Conservation (phyloP, 2,113 vertebrate species). For the Cochlearius cochlearius region DNA sequence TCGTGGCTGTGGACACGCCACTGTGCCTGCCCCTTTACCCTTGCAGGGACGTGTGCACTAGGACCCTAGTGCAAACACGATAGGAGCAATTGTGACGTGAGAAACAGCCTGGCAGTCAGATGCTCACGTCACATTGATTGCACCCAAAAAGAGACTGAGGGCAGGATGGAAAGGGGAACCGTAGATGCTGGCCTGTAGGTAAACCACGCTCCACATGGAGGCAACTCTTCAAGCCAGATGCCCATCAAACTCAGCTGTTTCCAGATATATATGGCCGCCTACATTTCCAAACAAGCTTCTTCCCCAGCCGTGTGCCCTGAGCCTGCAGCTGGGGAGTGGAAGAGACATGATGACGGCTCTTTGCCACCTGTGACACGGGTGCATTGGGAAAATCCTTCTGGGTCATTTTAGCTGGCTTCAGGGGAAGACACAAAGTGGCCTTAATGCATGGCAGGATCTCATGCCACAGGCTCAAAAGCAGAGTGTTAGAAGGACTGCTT, state of each 20-base stretch:
- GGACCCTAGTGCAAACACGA: neutral
- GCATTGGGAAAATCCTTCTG: neutral
- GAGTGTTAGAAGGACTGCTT: neutral
- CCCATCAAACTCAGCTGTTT: neutral
- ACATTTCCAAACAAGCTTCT: neutral
- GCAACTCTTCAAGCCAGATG: neutral
- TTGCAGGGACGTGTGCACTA: neutral
- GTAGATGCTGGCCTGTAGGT: neutral
- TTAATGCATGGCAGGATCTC: neutral
- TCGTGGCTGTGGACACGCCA: neutral
- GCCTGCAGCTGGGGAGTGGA: neutral
- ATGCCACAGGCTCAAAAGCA: neutral
- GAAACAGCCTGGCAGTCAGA: neutral
- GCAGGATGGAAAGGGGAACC: neutral
- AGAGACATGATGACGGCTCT: neutral
- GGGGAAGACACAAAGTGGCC: neutral
- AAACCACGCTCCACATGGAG: neutral
- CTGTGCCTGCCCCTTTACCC: neutral
- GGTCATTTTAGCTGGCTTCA: neutral
- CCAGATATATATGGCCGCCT: neutral
- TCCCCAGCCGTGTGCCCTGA: accelerated
- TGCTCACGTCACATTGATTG: neutral
- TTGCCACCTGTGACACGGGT: neutral
- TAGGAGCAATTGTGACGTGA: neutral
- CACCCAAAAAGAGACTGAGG: neutral